Evolutionary conservation across 2,888 invertebrate genomes (phyloP).

Genomic region (Deilephila elpenor): DNA sequence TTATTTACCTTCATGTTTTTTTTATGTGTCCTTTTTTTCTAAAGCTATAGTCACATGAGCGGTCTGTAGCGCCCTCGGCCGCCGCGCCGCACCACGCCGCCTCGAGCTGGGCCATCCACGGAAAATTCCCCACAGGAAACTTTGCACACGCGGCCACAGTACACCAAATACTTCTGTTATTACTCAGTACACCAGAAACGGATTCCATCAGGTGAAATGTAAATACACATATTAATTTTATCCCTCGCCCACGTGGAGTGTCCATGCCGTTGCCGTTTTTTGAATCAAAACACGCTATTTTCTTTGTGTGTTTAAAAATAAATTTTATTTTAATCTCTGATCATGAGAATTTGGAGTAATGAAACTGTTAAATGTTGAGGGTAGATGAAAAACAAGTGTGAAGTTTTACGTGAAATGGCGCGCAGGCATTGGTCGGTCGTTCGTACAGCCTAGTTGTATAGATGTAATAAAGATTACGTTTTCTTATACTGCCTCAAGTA

Average conservation of each 20-base stretch:
- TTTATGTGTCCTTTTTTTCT: too few relatives aligned
- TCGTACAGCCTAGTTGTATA: neutral
- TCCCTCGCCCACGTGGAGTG: constrained; percentile 58
- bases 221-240: constrained; percentile 66
- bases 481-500: neutral
- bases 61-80: neutral
- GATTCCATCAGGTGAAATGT: constrained; percentile 68
- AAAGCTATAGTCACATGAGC: neutral
- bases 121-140: constrained; percentile 43
- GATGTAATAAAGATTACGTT: neutral
- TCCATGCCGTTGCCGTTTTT: constrained; percentile 39
- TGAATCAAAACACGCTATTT: constrained; percentile 58
- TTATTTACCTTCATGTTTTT: too few relatives aligned
- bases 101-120: constrained; percentile 27
- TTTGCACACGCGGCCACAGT: constrained; percentile 27
- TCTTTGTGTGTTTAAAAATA: constrained; percentile 51
- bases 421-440: neutral
- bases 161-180: constrained; percentile 62
- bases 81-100: too few relatives aligned
- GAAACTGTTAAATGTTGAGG: constrained; percentile 41
- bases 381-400: constrained; percentile 27
- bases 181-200: constrained; percentile 75
- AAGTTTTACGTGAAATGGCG: constrained; percentile 5
- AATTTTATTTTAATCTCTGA: constrained; percentile 40
- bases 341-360: constrained; percentile 44